Conservation (phyloP, 2,113 vertebrate species). For the Sylvilagus bachmani region DNA sequence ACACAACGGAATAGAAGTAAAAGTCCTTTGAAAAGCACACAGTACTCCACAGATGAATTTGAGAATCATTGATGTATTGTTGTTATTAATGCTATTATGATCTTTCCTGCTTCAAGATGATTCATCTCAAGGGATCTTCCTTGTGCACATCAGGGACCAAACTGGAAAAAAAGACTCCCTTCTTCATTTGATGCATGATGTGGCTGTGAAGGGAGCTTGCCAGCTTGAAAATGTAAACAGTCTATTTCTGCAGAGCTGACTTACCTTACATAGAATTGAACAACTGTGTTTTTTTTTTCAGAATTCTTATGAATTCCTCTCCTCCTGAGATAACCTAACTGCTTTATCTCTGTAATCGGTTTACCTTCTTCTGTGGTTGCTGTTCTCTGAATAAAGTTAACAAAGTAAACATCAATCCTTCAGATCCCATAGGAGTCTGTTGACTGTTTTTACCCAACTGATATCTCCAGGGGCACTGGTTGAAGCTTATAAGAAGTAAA, state of each 20-base stretch:
- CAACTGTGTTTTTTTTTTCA: constrained; percentile 14
- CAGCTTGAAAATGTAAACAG: constrained; percentile 63
- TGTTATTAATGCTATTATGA: constrained; percentile 60
- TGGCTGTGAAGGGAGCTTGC: constrained; percentile 48
- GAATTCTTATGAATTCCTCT: constrained; percentile 43
- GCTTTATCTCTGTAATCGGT: constrained; percentile 65
- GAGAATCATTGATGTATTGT: constrained; percentile 45
- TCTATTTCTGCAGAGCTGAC: constrained; percentile 66
- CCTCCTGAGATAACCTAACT: constrained; percentile 58
- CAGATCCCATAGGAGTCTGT: constrained; percentile 16
- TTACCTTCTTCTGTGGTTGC: constrained; percentile 47
- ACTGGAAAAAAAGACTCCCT: not conserved
- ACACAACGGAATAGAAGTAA: constrained; percentile 40
- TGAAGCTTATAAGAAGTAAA: constrained; percentile 7
- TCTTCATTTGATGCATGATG: constrained; percentile 38
- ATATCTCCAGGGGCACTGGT: not conserved
- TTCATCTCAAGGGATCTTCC: constrained; percentile 51
- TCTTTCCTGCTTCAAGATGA: constrained; percentile 39
- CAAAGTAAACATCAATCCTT: constrained; percentile 58
- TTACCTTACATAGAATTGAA: constrained; percentile 55
- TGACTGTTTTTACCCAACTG: not conserved
- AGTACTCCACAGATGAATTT: not conserved
- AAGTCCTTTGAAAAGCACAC: constrained; percentile 52
- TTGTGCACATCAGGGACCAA: not conserved
- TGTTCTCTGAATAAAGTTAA: constrained; percentile 57